Evolutionary conservation across 2,888 invertebrate species (phyloP), one percentile per base, ranked within the genome.

Genomic region (Acrobasis repandana): DNA sequence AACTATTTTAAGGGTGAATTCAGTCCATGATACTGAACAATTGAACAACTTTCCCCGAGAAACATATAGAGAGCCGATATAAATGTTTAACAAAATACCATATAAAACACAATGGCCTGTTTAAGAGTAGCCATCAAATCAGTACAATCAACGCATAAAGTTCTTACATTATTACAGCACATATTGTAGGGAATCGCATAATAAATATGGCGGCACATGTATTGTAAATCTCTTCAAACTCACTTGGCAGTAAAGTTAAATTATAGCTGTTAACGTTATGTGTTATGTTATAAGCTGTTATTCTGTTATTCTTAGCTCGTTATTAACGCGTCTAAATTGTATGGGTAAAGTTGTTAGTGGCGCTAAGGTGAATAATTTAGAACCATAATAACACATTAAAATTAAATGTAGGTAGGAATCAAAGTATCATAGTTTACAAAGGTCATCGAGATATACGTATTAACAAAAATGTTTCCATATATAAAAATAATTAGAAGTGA

Each of bases 171-270:
- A 56, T 56, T 56, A 66, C 66, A 62, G 64, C 62, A 65, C 62
- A 63, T 69, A 70, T 64, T 64, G 64, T 65, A 62, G 66, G 60
- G 67, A 71, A 66, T 65, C 66, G 65, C 62, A 56, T 61, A 70
- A 72, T 72, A 71, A 72, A 71, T 71, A 67, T 71, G 63, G 60
- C 56, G 57, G 60, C 63, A 62, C 28, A 54, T 62, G 56, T 50
- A 64, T 50, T 61, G 62, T 67, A 66, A 68, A 69, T 65, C 67
- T 65, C 61, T 64, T 68, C 68, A 65, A 73, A 70, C 67, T 66
- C 62, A 38, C 58, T 59, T 62, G 58, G 67, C 60, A 71, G 73
- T 72, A 72, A 72, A 70, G 48, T 62, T 67, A 71, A 73, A 66
- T 63, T 70, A 73, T 73, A 60, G 64, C 63, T 46, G 61, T 65